Percentiles rank a stretch among this genome's conserved stretches.
Conservation (phyloP, 2,113 vertebrate species). For the Elaphurus davidianus region DNA sequence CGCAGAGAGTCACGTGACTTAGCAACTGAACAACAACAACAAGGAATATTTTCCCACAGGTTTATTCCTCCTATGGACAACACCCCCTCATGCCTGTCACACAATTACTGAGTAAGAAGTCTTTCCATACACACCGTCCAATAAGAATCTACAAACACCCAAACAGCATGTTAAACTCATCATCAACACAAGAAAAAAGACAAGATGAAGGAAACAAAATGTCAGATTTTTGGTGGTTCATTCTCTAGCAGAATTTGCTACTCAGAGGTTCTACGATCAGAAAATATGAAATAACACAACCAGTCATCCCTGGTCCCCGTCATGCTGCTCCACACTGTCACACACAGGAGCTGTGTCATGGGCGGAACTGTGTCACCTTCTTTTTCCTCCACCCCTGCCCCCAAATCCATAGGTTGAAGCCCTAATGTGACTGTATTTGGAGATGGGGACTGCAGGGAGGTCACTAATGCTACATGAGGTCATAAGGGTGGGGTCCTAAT, state of each 20-base stretch:
- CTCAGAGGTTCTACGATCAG: not conserved
- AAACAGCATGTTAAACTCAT: not conserved
- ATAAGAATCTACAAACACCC: not conserved
- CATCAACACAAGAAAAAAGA: not conserved
- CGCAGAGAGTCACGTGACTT: not conserved
- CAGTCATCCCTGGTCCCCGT: too few species aligned
- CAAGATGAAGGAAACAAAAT: not conserved
- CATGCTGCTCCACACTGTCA: fast-evolving
- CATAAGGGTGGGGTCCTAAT: too few species aligned
- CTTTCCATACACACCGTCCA: not conserved
- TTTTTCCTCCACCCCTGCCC: not conserved
- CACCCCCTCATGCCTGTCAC: too few species aligned
- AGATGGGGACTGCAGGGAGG: not conserved
- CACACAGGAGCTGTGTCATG: fast-evolving
- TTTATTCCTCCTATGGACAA: not conserved
- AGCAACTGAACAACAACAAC: not conserved
- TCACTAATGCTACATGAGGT: not conserved
- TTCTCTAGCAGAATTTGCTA: not conserved
- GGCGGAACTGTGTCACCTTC: fast-evolving
- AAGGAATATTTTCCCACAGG: not conserved
- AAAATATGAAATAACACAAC: not conserved
- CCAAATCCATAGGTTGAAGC: fast-evolving
- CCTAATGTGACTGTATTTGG: not conserved
- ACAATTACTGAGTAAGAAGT: not conserved
- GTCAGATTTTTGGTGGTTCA: not conserved